These are phyloP conservation scores for Hydrotaea cyrtoneurina DNA, from an alignment of 2,888 invertebrate species.

Conservation along the genomic window DNA sequence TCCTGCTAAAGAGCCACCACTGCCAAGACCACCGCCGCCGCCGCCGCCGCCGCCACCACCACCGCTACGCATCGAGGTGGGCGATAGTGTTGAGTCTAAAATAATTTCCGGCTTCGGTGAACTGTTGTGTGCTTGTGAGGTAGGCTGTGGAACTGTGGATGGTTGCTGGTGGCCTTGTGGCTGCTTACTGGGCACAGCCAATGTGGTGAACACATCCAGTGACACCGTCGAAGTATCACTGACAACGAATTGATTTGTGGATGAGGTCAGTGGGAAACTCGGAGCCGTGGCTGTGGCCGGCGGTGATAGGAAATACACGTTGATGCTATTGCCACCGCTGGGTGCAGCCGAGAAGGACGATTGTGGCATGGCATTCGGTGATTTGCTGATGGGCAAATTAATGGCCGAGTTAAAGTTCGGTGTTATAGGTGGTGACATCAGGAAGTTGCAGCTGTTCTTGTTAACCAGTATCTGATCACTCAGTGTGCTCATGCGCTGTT, in stretches of 20 bases:
- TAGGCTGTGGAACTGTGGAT: conserved; percentile 14
- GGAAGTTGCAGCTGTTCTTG: conserved; percentile 73
- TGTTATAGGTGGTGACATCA: conserved; percentile 80
- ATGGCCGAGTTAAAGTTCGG: conserved; percentile 74
- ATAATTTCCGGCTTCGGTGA: conserved; percentile 81
- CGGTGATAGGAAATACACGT: conserved; percentile 80
- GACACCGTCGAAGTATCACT: conserved; percentile 81
- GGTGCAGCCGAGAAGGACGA: conserved; percentile 55
- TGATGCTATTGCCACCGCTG: conserved; percentile 71
- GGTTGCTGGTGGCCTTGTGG: conserved; percentile 49
- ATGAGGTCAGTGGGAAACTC: conserved; percentile 64
- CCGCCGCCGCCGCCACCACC: conserved; percentile 62
- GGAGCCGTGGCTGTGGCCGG: conserved; percentile 73
- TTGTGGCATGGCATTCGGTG: conserved; percentile 50
- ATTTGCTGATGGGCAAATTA: conserved; percentile 69
- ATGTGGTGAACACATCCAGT: conserved; percentile 78
- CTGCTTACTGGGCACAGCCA: conserved; percentile 67
- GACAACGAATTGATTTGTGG: conserved; percentile 71
- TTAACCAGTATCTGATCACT: conserved; percentile 79
- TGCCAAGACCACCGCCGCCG: conserved; percentile 39
- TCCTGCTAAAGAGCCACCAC: conserved; percentile 66
- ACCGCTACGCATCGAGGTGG: conserved; percentile 73
- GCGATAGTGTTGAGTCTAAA: conserved; percentile 79
- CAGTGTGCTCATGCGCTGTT: conserved; percentile 79
- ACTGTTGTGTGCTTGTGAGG: conserved; percentile 70